Evolutionary conservation across 2,113 vertebrate species (phyloP).

Genomic region (Oreochromis niloticus): DNA sequence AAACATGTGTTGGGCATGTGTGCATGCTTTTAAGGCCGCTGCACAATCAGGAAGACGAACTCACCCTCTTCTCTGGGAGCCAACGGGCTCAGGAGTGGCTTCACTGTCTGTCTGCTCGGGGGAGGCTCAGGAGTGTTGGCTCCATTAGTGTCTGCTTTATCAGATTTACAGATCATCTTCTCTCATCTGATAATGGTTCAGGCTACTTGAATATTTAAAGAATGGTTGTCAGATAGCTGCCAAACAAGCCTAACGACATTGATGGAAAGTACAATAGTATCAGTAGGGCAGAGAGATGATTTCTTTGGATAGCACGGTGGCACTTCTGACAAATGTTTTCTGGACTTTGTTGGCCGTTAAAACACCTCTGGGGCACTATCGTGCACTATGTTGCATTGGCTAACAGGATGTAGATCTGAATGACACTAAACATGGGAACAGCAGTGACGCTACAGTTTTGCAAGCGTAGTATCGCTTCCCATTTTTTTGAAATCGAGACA

Average conservation of each 20-base stretch:
- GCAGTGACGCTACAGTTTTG: background rate
- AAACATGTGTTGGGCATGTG: constrained; percentile 74
- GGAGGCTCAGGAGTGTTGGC: constrained; percentile 29
- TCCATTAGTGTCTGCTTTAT: constrained; percentile 63
- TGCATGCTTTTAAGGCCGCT: constrained; percentile 57
- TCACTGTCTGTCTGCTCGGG: constrained; percentile 17
- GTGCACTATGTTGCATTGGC: background rate
- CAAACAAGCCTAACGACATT: constrained; percentile 49
- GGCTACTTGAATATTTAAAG: constrained; percentile 68
- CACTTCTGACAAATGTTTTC: background rate
- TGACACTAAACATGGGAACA: constrained; percentile 7
- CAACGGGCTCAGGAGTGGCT: constrained; percentile 20
- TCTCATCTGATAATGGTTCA: constrained; percentile 61
- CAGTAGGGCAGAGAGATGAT: background rate
- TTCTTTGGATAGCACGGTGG: background rate
- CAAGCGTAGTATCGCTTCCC: constrained; percentile 53
- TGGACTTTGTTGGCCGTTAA: background rate
- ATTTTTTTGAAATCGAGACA: background rate
- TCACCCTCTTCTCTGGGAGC: constrained; percentile 15
- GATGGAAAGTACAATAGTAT: constrained; percentile 26
- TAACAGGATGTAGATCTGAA: constrained; percentile 43
- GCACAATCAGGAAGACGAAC: constrained; percentile 45
- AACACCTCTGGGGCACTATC: background rate
- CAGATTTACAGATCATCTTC: constrained; percentile 62
- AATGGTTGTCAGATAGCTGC: constrained; percentile 60